phyloP scores from a whole-genome alignment of 2,113 vertebrate genomes.

The Cisticola juncidis region DNA sequence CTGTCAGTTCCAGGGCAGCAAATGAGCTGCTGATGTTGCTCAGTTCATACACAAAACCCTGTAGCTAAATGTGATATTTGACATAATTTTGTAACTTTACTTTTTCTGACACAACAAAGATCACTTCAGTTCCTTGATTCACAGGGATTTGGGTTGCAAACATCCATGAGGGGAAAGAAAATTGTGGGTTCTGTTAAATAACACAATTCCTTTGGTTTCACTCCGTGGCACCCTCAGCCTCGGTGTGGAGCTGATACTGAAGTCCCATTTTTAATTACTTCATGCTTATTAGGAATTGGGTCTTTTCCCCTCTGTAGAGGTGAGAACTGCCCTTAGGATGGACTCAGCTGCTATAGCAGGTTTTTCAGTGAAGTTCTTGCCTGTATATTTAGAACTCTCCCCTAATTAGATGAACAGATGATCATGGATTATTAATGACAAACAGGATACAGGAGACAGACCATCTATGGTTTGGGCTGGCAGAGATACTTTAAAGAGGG shows the following conservation, averaged over 20 bases:
- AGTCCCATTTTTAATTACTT: not conserved
- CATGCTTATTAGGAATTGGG: not conserved
- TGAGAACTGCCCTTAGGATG: not conserved
- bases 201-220: not conserved
- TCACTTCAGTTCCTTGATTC: not conserved
- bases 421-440: not conserved
- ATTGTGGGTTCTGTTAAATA: not conserved
- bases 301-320: not conserved
- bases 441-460: not conserved
- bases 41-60: not conserved
- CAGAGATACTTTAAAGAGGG: not conserved
- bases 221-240: not conserved
- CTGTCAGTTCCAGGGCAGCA: not conserved
- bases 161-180: not conserved
- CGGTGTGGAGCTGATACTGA: not conserved
- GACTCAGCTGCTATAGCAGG: not conserved
- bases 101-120: not conserved
- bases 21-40: not conserved
- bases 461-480: not conserved
- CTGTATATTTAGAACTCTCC: not conserved
- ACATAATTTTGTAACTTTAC: not conserved
- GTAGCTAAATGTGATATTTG: not conserved
- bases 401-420: accelerated
- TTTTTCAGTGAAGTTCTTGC: not conserved
- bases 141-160: not conserved